Evolutionary conservation across 2,797 vertebrate genomes (phyloP).

Genomic region (Emys orbicularis): DNA sequence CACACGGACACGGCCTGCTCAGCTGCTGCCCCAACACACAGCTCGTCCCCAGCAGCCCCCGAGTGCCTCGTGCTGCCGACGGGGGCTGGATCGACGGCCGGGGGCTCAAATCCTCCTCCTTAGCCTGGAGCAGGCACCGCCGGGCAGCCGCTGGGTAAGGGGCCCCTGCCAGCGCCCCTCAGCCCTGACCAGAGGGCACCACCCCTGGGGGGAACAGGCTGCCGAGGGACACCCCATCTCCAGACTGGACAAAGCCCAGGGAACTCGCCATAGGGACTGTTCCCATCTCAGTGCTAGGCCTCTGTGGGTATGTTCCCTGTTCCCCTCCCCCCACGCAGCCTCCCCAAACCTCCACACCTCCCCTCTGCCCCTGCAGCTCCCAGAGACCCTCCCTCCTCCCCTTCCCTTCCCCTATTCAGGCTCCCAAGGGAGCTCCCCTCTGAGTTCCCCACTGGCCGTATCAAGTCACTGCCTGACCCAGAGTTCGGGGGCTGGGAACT

Average conservation of each 20-base stretch:
- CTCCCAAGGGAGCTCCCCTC: background rate
- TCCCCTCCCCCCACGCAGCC: rapidly evolving
- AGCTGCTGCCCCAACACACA: background rate
- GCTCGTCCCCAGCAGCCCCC: rapidly evolving
- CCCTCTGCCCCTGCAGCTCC: background rate
- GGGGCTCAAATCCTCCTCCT: rapidly evolving
- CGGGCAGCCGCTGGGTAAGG: background rate
- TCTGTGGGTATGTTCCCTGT: background rate
- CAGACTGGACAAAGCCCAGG: background rate
- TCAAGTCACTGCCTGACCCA: background rate
- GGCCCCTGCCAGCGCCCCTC: background rate
- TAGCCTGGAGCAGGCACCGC: too few relatives aligned
- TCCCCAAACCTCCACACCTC: background rate
- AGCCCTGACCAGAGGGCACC: background rate
- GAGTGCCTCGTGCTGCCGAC: too few relatives aligned
- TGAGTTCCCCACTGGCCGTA: background rate
- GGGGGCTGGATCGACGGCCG: rapidly evolving
- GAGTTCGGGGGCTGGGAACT: background rate
- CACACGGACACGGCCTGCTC: rapidly evolving
- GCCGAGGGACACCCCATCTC: background rate
- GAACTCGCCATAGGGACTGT: background rate
- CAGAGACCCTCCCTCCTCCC: background rate
- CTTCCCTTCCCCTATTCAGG: background rate
- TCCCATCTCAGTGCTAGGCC: background rate
- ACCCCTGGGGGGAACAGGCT: background rate